These are phyloP conservation scores for Pteronura brasiliensis DNA, from an alignment of 2,113 vertebrate species.

Conservation along the genomic window DNA sequence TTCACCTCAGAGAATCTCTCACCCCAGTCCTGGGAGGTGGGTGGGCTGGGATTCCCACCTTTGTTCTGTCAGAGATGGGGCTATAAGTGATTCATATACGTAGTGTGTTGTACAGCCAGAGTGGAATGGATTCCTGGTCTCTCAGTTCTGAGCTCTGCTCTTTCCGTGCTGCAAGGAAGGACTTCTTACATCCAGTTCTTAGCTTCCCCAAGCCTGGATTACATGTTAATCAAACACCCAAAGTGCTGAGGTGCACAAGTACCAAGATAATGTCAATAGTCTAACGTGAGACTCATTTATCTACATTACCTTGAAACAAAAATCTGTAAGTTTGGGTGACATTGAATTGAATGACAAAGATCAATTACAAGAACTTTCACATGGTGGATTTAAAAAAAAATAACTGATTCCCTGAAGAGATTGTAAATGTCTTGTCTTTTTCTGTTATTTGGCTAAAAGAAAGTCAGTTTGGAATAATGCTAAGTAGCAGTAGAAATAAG, in stretches of 20 bases:
- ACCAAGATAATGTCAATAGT: conserved; percentile 81
- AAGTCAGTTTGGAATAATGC: conserved; percentile 16
- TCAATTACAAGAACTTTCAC: conserved; percentile 78
- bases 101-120: not conserved
- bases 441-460: conserved; percentile 42
- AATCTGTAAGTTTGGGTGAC: conserved; percentile 78
- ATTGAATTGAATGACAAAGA: conserved; percentile 81
- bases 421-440: conserved; percentile 56
- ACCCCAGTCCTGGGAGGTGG: not conserved
- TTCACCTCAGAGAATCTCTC: not conserved
- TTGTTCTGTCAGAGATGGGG: not conserved
- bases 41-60: not conserved
- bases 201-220: conserved; percentile 69
- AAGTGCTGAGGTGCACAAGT: conserved; percentile 78
- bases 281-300: conserved; percentile 80
- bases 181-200: conserved; percentile 72
- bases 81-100: not conserved
- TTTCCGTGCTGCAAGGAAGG: conserved; percentile 4
- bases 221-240: conserved; percentile 81
- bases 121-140: not conserved
- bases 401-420: conserved; percentile 52
- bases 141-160: not conserved
- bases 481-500: not conserved
- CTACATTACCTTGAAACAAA: conserved; percentile 80
- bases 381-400: conserved; percentile 40